Percentiles rank a stretch among this genome's conserved stretches.
Evolutionary conservation across 2,888 invertebrate genomes (phyloP).

Genomic region (Lissocephala sabroskyi): DNA sequence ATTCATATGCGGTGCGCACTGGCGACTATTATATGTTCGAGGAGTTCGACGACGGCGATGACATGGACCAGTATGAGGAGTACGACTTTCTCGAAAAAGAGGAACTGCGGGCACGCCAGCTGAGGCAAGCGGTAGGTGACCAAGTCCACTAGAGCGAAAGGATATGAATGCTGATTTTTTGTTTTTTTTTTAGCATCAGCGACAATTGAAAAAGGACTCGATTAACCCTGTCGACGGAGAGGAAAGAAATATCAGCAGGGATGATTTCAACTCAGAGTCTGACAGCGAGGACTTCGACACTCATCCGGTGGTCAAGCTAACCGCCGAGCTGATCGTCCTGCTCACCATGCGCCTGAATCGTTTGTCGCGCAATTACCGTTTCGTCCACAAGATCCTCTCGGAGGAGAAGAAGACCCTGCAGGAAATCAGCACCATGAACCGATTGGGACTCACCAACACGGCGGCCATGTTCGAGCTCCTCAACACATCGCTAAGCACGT

Average conservation of each 20-base stretch:
- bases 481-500: slow-evolving; percentile 42
- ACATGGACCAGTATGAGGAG: slow-evolving; percentile 75
- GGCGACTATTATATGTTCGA: slow-evolving; percentile 99
- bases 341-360: slow-evolving; percentile 76
- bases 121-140: slow-evolving; percentile 26
- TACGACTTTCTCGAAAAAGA: slow-evolving; percentile 70
- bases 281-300: slow-evolving; percentile 34
- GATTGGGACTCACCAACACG: slow-evolving; percentile 44
- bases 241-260: too few relatives aligned
- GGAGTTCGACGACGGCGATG: slow-evolving; percentile 85
- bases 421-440: slow-evolving; percentile 73
- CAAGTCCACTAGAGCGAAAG: too few relatives aligned
- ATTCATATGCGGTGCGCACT: slow-evolving; percentile 89
- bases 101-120: slow-evolving; percentile 30
- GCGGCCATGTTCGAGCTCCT: slow-evolving; percentile 46
- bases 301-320: slow-evolving; percentile 34
- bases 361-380: slow-evolving; percentile 91
- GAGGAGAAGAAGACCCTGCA: slow-evolving; percentile 90
- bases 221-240: too few relatives aligned
- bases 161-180: too few relatives aligned
- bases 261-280: slow-evolving; percentile 25
- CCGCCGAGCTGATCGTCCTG: slow-evolving; percentile 28
- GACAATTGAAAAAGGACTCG: too few relatives aligned
- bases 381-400: slow-evolving; percentile 88
- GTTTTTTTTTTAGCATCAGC: too few relatives aligned